Evolutionary conservation across 2,113 vertebrate genomes (phyloP).

Genomic region (Tichodroma muraria): DNA sequence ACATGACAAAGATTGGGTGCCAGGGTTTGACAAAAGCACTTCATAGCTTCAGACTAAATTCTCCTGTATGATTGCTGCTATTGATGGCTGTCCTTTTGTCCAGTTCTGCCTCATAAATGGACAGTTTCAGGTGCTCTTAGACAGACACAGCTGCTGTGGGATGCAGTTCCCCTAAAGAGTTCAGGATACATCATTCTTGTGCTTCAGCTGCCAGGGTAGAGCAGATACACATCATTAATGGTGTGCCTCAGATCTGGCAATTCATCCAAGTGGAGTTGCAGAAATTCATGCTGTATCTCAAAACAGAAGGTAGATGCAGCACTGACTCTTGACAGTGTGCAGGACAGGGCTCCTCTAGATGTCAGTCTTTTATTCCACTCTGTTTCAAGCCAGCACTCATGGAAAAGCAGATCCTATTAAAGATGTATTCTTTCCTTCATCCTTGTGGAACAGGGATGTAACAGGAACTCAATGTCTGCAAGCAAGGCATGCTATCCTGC

Average conservation of each 20-base stretch:
- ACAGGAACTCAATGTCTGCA: neutral
- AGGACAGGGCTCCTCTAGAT: neutral
- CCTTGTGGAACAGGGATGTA: neutral
- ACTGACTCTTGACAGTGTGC: neutral
- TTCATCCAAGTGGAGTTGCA: neutral
- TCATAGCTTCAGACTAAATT: neutral
- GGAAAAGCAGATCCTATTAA: neutral
- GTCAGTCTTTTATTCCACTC: neutral
- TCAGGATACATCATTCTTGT: neutral
- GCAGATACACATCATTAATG: neutral
- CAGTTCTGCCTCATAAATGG: neutral
- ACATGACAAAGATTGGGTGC: neutral
- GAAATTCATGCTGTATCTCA: neutral
- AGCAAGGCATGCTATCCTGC: neutral
- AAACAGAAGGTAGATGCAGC: neutral
- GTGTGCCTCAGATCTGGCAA: neutral
- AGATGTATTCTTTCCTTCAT: neutral
- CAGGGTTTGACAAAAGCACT: neutral
- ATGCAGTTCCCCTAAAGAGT: neutral
- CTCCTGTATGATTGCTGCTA: neutral
- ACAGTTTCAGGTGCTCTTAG: neutral
- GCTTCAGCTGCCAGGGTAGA: neutral
- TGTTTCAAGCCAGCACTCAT: neutral
- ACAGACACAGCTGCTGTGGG: neutral
- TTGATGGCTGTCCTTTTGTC: neutral